Evolutionary conservation across 2,113 vertebrate species (phyloP).

Genomic region (Hypanus sabinus): DNA sequence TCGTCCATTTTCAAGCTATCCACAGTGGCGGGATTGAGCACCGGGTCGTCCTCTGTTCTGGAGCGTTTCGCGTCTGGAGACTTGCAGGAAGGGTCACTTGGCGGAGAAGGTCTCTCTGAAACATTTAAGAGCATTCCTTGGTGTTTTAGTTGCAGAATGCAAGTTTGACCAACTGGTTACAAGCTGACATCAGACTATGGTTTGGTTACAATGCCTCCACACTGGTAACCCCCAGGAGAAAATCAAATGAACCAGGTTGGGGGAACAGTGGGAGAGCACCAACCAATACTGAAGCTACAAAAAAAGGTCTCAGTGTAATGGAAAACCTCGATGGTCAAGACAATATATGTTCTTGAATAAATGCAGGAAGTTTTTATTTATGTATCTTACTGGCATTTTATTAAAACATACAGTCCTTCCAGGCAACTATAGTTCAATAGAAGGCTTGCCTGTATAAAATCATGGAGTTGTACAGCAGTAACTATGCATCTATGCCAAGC

Average conservation of each 20-base stretch:
- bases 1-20: neutral
- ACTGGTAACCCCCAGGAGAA: neutral
- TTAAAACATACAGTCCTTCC: neutral
- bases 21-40: neutral
- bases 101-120: slow-evolving; percentile 64
- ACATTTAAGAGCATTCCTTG: slow-evolving; percentile 22
- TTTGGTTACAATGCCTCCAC: neutral
- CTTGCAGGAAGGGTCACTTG: slow-evolving; percentile 60
- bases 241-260: too few relatives aligned
- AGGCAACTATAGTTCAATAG: neutral
- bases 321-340: neutral
- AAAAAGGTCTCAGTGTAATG: neutral
- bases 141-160: neutral
- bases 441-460: neutral
- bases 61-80: slow-evolving; percentile 71
- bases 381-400: neutral
- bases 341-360: too few relatives aligned
- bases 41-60: slow-evolving; percentile 52
- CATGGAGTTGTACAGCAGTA: too few relatives aligned
- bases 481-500: too few relatives aligned
- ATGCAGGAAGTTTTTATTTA: too few relatives aligned
- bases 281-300: neutral
- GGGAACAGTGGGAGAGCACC: neutral
- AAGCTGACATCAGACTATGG: neutral
- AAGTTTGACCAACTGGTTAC: neutral